Conservation (phyloP, 2,797 vertebrate genomes). For the Chanos chanos region DNA sequence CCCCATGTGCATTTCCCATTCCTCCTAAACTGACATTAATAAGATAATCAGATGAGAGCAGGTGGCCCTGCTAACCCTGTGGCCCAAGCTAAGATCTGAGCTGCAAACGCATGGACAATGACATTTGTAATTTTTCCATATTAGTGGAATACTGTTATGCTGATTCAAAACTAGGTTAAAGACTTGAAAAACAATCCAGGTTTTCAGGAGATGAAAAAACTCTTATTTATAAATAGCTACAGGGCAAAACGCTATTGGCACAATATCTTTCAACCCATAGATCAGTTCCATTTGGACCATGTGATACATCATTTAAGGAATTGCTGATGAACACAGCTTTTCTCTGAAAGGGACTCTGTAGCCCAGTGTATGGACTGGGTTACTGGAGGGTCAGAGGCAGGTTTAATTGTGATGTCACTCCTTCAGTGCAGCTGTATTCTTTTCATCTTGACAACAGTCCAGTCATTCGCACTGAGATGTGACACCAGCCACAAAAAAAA, state of each 20-base stretch:
- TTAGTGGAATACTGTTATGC: conserved; percentile 14
- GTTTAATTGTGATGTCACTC: conserved; percentile 13
- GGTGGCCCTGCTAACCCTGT: conserved; percentile 45
- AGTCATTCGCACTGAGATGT: background rate
- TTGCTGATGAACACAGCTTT: conserved; percentile 5
- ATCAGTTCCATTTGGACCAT: conserved; percentile 13
- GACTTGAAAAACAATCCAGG: background rate
- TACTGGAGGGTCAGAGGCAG: background rate
- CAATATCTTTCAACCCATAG: background rate
- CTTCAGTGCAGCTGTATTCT: background rate
- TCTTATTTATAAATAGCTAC: too few relatives aligned
- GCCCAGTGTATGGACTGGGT: background rate
- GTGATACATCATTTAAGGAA: conserved; percentile 26
- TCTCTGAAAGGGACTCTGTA: conserved; percentile 3
- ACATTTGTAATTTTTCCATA: conserved; percentile 31
- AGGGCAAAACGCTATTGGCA: too few relatives aligned
- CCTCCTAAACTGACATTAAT: conserved; percentile 25
- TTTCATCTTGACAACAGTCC: conserved; percentile 7
- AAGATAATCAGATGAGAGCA: conserved; percentile 53
- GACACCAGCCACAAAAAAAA: background rate
- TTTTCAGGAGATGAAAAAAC: conserved; percentile 12
- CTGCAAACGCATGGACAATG: conserved; percentile 31
- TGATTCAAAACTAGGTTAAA: background rate
- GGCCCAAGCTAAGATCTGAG: conserved; percentile 25
- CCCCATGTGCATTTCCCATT: background rate